Conservation (phyloP, 1,140 invertebrate species). For the Brachionus plicatilis region DNA sequence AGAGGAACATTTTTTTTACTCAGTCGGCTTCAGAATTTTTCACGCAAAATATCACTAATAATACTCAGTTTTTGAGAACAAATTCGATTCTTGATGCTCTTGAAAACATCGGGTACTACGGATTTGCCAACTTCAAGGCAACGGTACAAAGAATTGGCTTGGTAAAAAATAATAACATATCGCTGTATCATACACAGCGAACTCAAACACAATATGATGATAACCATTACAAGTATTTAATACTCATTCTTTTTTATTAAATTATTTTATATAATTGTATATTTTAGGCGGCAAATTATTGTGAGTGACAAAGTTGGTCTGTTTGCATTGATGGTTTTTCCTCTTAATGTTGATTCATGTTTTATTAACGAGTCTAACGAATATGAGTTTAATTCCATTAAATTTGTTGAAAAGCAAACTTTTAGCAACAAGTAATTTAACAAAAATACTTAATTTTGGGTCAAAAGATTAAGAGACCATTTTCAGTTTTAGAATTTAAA, state of each 20-base stretch:
- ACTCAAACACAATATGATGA: neutral
- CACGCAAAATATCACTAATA: neutral
- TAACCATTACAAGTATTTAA: neutral
- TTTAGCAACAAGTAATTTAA: slow-evolving; percentile 3
- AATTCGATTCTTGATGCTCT: slow-evolving; percentile 35
- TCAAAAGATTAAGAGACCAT: no score
- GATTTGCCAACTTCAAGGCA: neutral
- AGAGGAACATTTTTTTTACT: slow-evolving; percentile 1
- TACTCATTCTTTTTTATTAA: neutral
- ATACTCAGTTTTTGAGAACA: slow-evolving; percentile 18
- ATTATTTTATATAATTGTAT: neutral
- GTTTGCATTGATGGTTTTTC: slow-evolving; percentile 35
- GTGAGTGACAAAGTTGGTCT: slow-evolving; percentile 9
- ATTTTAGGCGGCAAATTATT: slow-evolving; percentile 1
- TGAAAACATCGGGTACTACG: slow-evolving; percentile 20
- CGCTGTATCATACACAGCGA: neutral
- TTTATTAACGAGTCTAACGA: neutral
- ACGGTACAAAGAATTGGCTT: slow-evolving; percentile 32
- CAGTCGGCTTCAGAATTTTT: slow-evolving; percentile 6
- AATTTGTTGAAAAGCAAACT: slow-evolving; percentile 21
- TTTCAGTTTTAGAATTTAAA: no score
- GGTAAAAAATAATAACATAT: neutral
- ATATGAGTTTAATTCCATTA: slow-evolving; percentile 21
- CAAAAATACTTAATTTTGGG: no score
- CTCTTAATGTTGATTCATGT: neutral